phyloP scores from a whole-genome alignment of 2,888 invertebrate species.

The Ectemnius continuus region DNA sequence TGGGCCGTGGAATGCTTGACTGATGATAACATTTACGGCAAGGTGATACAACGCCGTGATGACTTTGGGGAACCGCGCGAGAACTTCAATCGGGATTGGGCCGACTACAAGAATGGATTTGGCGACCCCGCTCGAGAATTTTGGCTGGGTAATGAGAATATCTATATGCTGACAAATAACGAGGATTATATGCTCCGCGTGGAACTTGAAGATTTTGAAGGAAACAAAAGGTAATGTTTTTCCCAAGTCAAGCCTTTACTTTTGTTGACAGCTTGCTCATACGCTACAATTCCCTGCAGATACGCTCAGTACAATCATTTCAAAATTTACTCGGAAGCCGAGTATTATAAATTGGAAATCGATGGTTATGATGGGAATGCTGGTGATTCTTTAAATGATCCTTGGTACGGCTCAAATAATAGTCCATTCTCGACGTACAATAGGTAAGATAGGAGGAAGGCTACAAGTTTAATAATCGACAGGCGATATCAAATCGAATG shows the following conservation, averaged over 20 bases:
- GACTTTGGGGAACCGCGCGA: constrained; percentile 92
- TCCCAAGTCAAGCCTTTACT: too few relatives aligned
- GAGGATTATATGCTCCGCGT: constrained; percentile 93
- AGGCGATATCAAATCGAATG: neutral
- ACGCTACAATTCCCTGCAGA: constrained; percentile 77
- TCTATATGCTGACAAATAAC: constrained; percentile 95
- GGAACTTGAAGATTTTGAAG: constrained; percentile 95
- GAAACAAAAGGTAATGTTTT: constrained; percentile 87
- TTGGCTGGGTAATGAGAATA: constrained; percentile 96
- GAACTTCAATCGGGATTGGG: constrained; percentile 95
- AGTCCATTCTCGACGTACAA: constrained; percentile 96
- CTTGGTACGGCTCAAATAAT: constrained; percentile 96
- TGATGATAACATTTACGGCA: neutral
- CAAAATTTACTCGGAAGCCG: constrained; percentile 94
- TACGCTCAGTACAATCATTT: constrained; percentile 95
- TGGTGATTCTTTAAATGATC: constrained; percentile 94
- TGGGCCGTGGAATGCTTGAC: neutral
- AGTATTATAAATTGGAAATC: constrained; percentile 94
- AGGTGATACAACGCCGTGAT: constrained; percentile 94
- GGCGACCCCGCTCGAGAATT: constrained; percentile 94
- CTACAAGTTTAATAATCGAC: constrained; percentile 30
- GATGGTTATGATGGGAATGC: constrained; percentile 95
- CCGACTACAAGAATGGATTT: constrained; percentile 95
- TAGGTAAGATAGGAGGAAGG: constrained; percentile 80
- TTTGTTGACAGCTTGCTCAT: too few relatives aligned